Evolutionary conservation across 2,797 vertebrate genomes (phyloP).

Genomic region (Mormyrus proboscirostris): DNA sequence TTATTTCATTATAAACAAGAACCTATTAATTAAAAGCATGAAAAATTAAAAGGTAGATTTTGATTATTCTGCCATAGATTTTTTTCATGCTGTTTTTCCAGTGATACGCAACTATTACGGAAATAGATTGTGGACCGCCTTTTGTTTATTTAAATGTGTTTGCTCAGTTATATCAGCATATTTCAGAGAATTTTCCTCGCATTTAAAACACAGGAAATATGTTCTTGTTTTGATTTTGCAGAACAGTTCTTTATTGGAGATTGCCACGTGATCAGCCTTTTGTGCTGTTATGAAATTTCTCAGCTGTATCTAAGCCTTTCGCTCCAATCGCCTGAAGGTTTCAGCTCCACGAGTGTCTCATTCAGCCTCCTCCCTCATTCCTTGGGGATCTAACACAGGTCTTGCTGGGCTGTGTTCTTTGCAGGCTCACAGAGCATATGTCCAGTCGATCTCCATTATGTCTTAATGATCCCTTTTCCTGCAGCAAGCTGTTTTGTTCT

Average conservation of each 20-base stretch:
- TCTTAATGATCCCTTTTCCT: not conserved
- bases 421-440: not conserved
- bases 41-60: not conserved
- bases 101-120: not conserved
- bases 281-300: not conserved
- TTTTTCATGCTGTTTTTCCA: not conserved
- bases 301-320: not conserved
- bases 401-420: not conserved
- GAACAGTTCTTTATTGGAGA: not conserved
- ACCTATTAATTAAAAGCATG: not conserved
- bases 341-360: not conserved
- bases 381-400: not conserved
- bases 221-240: not conserved
- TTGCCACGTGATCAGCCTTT: not conserved
- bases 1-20: not conserved
- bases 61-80: not conserved
- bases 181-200: not conserved
- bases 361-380: not conserved
- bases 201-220: not conserved
- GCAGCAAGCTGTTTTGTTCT: not conserved
- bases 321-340: not conserved
- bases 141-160: not conserved
- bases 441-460: not conserved
- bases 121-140: not conserved
- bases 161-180: not conserved